Conservation (phyloP, 2,797 vertebrate species). For the Thripadectes ignobilis region DNA sequence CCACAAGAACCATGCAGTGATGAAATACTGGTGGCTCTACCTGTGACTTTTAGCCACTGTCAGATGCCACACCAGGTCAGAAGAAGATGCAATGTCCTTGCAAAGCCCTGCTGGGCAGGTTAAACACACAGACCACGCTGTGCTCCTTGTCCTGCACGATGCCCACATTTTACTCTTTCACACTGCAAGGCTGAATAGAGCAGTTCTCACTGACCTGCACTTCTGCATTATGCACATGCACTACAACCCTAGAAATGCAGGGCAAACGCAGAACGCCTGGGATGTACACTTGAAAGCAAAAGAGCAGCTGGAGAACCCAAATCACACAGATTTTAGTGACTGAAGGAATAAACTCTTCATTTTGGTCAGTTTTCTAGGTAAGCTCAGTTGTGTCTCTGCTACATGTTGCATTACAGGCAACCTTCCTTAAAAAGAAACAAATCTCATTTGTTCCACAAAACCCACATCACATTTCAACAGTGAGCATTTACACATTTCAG, state of each 20-base stretch:
- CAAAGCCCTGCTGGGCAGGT: background rate
- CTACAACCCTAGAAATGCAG: background rate
- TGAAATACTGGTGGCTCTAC: background rate
- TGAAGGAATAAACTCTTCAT: background rate
- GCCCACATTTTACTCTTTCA: background rate
- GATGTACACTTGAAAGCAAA: background rate
- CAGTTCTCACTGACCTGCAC: background rate
- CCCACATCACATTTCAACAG: background rate
- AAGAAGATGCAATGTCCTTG: background rate
- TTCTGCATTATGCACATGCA: background rate
- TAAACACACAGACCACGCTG: rapidly evolving
- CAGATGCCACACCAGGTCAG: background rate
- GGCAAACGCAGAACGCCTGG: background rate
- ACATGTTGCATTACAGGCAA: background rate
- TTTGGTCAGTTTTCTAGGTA: background rate
- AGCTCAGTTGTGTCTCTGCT: background rate
- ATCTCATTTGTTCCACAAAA: background rate
- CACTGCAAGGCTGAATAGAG: background rate
- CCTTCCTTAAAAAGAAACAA: background rate
- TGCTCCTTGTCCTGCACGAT: background rate
- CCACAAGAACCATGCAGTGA: background rate
- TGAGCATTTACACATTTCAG: background rate
- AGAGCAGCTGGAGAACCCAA: background rate
- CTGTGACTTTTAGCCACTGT: background rate
- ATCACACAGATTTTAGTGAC: background rate